These are phyloP conservation scores for Caenorhabditis sp. DNA, from an alignment of 2,888 invertebrate genomes.

Conservation along the genomic window DNA sequence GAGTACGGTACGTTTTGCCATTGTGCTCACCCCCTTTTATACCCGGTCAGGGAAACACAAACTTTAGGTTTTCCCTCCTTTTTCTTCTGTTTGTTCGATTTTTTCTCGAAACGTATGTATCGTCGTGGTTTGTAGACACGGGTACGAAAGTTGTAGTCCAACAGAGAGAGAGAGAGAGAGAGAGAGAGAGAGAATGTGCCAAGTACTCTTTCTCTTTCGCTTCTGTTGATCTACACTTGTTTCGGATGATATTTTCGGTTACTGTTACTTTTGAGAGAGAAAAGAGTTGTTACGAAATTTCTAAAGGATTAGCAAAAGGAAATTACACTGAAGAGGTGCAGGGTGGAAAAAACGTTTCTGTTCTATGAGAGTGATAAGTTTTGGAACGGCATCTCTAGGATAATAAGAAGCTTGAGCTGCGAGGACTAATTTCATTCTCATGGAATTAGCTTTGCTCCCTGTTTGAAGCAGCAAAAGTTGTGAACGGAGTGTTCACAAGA, in stretches of 20 bases:
- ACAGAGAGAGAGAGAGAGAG: too few relatives aligned
- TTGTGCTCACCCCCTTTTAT: slow-evolving; percentile 31
- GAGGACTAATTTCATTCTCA: too few relatives aligned
- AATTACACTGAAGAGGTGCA: slow-evolving; percentile 5
- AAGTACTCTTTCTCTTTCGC: slow-evolving; percentile 42
- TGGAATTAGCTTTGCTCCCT: too few relatives aligned
- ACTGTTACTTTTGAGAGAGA: not conserved
- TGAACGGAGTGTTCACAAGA: too few relatives aligned
- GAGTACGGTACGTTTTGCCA: slow-evolving; percentile 26
- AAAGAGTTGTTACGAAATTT: not conserved
- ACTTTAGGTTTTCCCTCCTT: not conserved
- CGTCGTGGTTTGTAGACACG: slow-evolving; percentile 50
- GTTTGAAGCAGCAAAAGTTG: too few relatives aligned
- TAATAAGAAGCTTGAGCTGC: too few relatives aligned
- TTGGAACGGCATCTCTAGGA: too few relatives aligned
- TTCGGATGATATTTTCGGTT: slow-evolving; percentile 22
- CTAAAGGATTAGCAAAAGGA: not conserved
- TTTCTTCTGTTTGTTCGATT: slow-evolving; percentile 25
- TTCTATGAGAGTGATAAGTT: not conserved
- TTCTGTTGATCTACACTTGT: slow-evolving; percentile 29
- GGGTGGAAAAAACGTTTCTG: not conserved
- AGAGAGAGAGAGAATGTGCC: slow-evolving; percentile 52
- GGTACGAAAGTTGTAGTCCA: slow-evolving; percentile 40
- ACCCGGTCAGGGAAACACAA: slow-evolving; percentile 3
- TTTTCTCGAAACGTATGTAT: not conserved